A percentile compares a stretch with the other conserved stretches of the same genome.
These are phyloP conservation scores for Cephus spinipes DNA, from an alignment of 2,888 invertebrate genomes.

Conservation along the genomic window DNA sequence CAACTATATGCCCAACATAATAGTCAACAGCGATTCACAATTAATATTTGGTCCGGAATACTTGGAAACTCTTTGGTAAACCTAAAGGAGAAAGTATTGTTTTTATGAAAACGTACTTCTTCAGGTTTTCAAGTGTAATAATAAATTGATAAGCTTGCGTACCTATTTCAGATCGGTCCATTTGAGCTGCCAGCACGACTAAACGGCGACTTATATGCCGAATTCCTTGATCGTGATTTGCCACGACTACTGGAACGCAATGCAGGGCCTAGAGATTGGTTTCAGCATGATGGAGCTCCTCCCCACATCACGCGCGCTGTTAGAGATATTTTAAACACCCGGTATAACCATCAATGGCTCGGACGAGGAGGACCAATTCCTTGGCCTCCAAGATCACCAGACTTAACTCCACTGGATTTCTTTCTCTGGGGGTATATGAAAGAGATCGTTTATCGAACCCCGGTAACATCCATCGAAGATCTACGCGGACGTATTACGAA, in stretches of 20 bases:
- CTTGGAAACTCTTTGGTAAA: no score
- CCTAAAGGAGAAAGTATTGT: no score
- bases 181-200: conserved; percentile 30
- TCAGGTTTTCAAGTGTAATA: no score
- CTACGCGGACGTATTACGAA: not conserved
- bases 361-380: conserved; percentile 24
- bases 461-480: not conserved
- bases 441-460: conserved; percentile 1
- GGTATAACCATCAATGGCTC: conserved; percentile 21
- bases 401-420: conserved; percentile 11
- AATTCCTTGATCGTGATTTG: conserved; percentile 27
- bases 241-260: conserved; percentile 18
- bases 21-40: no score
- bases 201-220: not conserved
- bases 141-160: no score
- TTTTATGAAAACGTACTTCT: no score
- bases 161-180: conserved; percentile 23
- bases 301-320: not conserved
- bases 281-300: no score
- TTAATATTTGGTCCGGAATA: no score
- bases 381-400: conserved; percentile 26
- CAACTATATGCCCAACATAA: no score
- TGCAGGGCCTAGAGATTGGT: not conserved
- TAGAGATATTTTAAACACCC: conserved; percentile 13
- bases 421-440: not conserved